These are phyloP conservation scores for Drosophila nigricruria DNA, from an alignment of 2,888 invertebrate genomes.

Conservation along the genomic window DNA sequence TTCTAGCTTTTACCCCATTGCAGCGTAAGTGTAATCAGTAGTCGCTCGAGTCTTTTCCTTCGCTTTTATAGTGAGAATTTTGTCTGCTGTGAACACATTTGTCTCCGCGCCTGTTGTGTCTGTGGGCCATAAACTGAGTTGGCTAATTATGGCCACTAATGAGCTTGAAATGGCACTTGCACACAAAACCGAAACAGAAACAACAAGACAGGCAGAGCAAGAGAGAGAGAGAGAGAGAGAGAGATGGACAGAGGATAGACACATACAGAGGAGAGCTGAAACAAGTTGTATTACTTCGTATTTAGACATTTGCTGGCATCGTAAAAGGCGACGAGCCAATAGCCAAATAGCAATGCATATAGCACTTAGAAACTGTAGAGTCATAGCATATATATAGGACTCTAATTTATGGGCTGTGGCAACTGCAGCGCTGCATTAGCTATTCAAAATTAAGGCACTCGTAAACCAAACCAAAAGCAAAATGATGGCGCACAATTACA, in stretches of 20 bases:
- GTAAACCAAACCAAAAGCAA: slow-evolving; percentile 25
- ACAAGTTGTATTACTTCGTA: slow-evolving; percentile 29
- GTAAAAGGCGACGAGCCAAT: slow-evolving; percentile 47
- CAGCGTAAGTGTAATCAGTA: slow-evolving; percentile 8
- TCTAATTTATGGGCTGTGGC: slow-evolving; percentile 50
- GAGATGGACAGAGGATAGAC: not conserved
- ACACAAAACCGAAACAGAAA: slow-evolving; percentile 41
- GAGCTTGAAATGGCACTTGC: slow-evolving; percentile 80
- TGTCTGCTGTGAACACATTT: slow-evolving; percentile 35
- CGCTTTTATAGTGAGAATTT: slow-evolving; percentile 14
- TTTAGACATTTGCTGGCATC: slow-evolving; percentile 52
- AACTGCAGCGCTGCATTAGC: slow-evolving; percentile 40
- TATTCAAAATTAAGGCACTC: slow-evolving; percentile 47
- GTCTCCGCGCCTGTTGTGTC: slow-evolving; percentile 62
- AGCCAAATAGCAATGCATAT: slow-evolving; percentile 35
- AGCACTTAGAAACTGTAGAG: slow-evolving; percentile 32
- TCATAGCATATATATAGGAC: slow-evolving; percentile 2
- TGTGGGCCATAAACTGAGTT: slow-evolving; percentile 72
- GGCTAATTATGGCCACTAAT: slow-evolving; percentile 80
- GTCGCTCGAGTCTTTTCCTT: not conserved
- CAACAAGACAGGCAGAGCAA: slow-evolving; percentile 8
- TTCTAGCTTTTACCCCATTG: too few species aligned
- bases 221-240: not conserved
- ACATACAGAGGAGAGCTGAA: not conserved
- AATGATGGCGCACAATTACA: slow-evolving; percentile 51